A percentile compares a stretch with the other conserved stretches of the same genome.
These are phyloP conservation scores for Cossypha niveicapilla DNA, from an alignment of 2,797 vertebrate species.

Conservation along the genomic window DNA sequence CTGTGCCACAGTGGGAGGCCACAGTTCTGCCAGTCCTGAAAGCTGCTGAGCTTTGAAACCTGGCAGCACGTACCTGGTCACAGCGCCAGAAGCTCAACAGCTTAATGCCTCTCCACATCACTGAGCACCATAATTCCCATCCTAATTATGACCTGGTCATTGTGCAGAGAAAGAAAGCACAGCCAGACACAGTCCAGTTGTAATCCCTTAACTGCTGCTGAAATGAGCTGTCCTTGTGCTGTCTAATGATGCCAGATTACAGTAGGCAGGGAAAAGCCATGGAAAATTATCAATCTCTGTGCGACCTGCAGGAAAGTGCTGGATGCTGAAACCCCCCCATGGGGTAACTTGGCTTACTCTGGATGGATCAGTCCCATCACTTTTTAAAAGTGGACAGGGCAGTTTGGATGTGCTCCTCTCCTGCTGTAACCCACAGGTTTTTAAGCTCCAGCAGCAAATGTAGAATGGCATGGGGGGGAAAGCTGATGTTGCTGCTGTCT, in stretches of 20 bases:
- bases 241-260: conserved; percentile 14
- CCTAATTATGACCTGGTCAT: conserved; percentile 60
- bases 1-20: neutral
- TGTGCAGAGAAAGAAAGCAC: conserved; percentile 16
- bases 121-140: conserved; percentile 34
- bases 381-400: neutral
- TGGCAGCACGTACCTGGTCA: neutral
- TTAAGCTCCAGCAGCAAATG: neutral
- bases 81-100: neutral
- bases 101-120: neutral
- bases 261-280: conserved; percentile 6
- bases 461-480: rapidly evolving
- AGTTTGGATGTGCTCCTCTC: neutral
- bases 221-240: conserved; percentile 36
- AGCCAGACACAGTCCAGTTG: conserved; percentile 39
- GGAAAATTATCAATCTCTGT: conserved; percentile 26
- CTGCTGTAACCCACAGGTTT: neutral
- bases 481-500: neutral
- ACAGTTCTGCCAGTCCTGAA: neutral
- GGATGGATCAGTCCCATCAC: neutral
- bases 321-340: neutral
- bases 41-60: conserved; percentile 50
- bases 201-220: conserved; percentile 66
- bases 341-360: neutral
- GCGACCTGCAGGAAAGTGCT: neutral